Percentiles rank a stretch among this genome's conserved stretches.
phyloP scores from a whole-genome alignment of 1,140 invertebrate species.

The Dendroctonus valens region DNA sequence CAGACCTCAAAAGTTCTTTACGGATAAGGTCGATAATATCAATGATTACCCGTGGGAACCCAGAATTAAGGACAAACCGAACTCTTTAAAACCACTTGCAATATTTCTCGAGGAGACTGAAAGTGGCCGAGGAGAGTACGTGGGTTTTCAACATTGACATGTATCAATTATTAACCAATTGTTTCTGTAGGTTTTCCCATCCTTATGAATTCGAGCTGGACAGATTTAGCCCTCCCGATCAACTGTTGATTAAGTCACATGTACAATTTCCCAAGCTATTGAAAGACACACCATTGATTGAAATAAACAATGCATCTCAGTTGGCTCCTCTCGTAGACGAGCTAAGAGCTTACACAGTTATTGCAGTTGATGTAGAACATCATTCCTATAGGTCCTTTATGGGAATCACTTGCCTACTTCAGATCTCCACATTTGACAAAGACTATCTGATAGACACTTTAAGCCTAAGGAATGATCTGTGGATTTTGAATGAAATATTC shows the following conservation, averaged over 20 bases:
- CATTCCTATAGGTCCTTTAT: constrained; percentile 80
- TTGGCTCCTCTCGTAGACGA: constrained; percentile 67
- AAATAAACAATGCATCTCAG: constrained; percentile 66
- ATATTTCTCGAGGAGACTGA: constrained; percentile 67
- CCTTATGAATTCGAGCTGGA: constrained; percentile 89
- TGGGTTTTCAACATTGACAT: constrained; percentile 3
- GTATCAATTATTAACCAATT: constrained; percentile 2
- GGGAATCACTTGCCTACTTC: constrained; percentile 90
- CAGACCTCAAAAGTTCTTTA: constrained; percentile 82
- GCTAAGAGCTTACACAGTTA: constrained; percentile 65
- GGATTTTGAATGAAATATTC: constrained; percentile 86
- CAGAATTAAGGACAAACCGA: constrained; percentile 82
- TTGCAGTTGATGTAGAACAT: constrained; percentile 89
- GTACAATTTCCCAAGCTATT: constrained; percentile 54
- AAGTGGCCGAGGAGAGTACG: constrained; percentile 46
- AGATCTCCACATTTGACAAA: constrained; percentile 82
- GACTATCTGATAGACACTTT: constrained; percentile 95
- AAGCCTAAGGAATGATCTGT: constrained; percentile 75
- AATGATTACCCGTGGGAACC: constrained; percentile 74
- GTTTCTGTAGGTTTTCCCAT: constrained; percentile 68
- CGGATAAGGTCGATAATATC: constrained; percentile 83
- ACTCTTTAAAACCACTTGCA: constrained; percentile 79
- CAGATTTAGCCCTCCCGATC: constrained; percentile 58
- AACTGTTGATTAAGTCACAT: constrained; percentile 52
- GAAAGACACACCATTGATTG: constrained; percentile 64